These are phyloP conservation scores for Stichopus horrens DNA, from an alignment of 53 echinoderm and acorn worm genomes.

Conservation along the genomic window DNA sequence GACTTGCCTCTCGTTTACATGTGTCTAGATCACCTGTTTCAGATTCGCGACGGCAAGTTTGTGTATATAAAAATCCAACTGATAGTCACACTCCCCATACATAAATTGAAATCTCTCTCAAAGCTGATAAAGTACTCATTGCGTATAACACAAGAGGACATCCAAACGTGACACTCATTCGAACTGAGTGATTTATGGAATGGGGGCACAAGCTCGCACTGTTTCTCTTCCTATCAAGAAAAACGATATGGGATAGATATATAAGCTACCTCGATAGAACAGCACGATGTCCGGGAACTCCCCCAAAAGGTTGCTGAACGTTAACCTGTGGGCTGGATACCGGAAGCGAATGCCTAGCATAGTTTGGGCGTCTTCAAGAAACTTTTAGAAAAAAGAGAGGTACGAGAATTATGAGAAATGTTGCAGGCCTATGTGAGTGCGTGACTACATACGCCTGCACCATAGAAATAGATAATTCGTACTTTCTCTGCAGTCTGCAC, in stretches of 20 bases:
- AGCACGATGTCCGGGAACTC: conserved; percentile 33
- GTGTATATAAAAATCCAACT: background rate
- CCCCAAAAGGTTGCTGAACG: conserved; percentile 8
- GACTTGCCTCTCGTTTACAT: background rate
- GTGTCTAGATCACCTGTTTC: conserved; percentile 14
- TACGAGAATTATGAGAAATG: no score
- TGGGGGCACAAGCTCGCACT: no score
- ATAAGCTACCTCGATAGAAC: background rate
- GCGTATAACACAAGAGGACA: no score
- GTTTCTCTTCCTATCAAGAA: background rate
- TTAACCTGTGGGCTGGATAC: background rate
- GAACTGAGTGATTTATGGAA: no score
- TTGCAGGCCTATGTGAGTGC: no score
- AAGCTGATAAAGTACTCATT: no score
- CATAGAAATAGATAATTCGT: no score
- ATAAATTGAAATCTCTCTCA: background rate
- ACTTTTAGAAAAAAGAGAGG: no score
- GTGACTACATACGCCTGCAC: no score
- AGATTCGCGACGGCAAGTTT: background rate
- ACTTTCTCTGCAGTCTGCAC: no score
- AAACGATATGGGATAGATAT: background rate
- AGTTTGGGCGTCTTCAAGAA: background rate
- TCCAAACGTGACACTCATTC: no score
- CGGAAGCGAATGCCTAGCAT: conserved; percentile 24
- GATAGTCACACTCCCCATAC: conserved; percentile 2